Evolutionary conservation across 1,140 invertebrate genomes (phyloP).

Genomic region (Psix sp.): DNA sequence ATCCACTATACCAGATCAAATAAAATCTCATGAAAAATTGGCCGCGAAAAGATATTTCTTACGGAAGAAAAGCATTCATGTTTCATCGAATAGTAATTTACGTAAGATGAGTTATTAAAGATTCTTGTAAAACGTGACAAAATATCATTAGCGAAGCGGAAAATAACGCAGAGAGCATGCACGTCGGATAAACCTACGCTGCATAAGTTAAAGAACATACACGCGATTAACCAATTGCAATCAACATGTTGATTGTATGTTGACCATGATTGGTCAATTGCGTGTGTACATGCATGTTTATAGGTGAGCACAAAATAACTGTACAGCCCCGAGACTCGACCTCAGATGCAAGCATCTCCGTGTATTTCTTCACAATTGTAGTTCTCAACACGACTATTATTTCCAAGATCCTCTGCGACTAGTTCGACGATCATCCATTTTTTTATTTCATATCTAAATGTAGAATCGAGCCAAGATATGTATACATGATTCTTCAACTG

Average conservation of each 20-base stretch:
- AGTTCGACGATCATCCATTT: slow-evolving; percentile 14
- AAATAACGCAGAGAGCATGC: slow-evolving; percentile 23
- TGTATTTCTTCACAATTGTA: slow-evolving; percentile 36
- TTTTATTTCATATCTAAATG: neutral
- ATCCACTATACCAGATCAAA: too few species aligned
- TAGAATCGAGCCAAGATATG: too few species aligned
- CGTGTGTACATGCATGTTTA: slow-evolving; percentile 52
- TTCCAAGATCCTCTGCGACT: slow-evolving; percentile 26
- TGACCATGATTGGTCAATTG: slow-evolving; percentile 53
- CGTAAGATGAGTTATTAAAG: slow-evolving; percentile 46
- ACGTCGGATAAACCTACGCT: slow-evolving; percentile 15
- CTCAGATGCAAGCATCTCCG: slow-evolving; percentile 30
- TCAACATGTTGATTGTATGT: slow-evolving; percentile 52
- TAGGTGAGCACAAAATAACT: slow-evolving; percentile 39
- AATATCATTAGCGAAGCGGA: slow-evolving; percentile 49
- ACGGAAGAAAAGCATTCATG: slow-evolving; percentile 8
- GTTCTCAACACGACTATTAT: slow-evolving; percentile 36
- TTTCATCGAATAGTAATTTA: slow-evolving; percentile 35
- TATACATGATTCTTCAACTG: too few species aligned
- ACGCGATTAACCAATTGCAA: slow-evolving; percentile 57
- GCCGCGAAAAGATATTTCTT: slow-evolving; percentile 8
- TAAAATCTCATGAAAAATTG: too few species aligned
- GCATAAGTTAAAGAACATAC: slow-evolving; percentile 39
- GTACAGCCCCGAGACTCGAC: slow-evolving; percentile 44
- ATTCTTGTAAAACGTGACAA: slow-evolving; percentile 50